Evolutionary conservation across 1,140 invertebrate species (phyloP).

Genomic region (Pogonus chalceus): DNA sequence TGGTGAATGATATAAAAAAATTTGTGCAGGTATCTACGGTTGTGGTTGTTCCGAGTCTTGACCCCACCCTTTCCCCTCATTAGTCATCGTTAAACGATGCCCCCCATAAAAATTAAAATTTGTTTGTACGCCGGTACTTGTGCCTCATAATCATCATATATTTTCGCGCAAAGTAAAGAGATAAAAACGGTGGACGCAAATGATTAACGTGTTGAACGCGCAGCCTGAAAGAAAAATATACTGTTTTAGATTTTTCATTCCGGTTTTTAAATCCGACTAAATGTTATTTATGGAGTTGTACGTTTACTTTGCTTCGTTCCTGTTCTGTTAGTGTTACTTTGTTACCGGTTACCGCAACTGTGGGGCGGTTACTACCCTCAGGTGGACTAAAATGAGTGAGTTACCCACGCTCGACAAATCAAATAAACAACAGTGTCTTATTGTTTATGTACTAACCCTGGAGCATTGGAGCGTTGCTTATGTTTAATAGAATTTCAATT

Average conservation of each 20-base stretch:
- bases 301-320: too few relatives aligned
- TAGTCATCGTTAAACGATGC: conserved; percentile 2
- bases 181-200: conserved; percentile 3
- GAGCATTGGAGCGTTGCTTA: too few relatives aligned
- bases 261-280: not conserved
- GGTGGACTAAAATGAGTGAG: too few relatives aligned
- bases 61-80: not conserved
- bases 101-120: conserved; percentile 4
- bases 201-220: conserved; percentile 3
- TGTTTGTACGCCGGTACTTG: conserved; percentile 3
- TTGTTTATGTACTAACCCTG: too few relatives aligned
- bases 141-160: conserved; percentile 3
- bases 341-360: too few relatives aligned
- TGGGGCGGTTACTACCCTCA: too few relatives aligned
- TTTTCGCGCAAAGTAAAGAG: conserved; percentile 2
- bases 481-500: too few relatives aligned
- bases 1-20: too few relatives aligned
- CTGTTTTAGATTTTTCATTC: conserved; percentile 6
- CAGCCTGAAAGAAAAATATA: conserved; percentile 1
- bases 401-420: too few relatives aligned
- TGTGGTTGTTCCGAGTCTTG: not conserved
- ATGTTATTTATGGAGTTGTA: conserved; percentile 3
- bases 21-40: not conserved
- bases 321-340: too few relatives aligned
- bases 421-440: too few relatives aligned